phyloP scores from a whole-genome alignment of 2,113 vertebrate species.

The Rhagologus leucostigma region DNA sequence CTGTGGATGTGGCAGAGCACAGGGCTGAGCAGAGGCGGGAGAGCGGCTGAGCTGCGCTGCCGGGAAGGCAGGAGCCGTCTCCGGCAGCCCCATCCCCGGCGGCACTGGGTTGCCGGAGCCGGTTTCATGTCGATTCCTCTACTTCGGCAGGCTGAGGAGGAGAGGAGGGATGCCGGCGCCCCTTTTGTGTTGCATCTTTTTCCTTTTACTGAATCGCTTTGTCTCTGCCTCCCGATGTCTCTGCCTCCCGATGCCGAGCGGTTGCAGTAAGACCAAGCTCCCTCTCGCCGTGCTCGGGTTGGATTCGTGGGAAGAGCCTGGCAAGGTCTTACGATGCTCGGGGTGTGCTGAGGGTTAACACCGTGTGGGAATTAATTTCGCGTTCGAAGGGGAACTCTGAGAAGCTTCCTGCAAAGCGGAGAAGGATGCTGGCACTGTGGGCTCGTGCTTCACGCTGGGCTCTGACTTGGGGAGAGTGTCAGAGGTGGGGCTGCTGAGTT shows the following conservation, averaged over 20 bases:
- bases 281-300: not conserved
- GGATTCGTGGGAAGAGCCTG: not conserved
- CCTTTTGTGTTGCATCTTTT: not conserved
- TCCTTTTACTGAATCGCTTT: not conserved
- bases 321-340: rapidly evolving
- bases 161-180: not conserved
- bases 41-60: not conserved
- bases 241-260: not conserved
- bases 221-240: not conserved
- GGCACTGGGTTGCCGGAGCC: not conserved
- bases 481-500: not conserved
- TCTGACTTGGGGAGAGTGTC: not conserved
- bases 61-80: not conserved
- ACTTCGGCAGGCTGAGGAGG: not conserved
- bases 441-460: rapidly evolving
- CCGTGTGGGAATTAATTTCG: not conserved
- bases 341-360: not conserved
- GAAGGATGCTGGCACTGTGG: not conserved
- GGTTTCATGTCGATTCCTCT: not conserved
- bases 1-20: not conserved
- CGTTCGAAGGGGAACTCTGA: not conserved
- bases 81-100: not conserved
- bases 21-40: not conserved
- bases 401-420: not conserved
- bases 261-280: not conserved